phyloP scores from a whole-genome alignment of 1,140 invertebrate species.

The Bacillus rossius region DNA sequence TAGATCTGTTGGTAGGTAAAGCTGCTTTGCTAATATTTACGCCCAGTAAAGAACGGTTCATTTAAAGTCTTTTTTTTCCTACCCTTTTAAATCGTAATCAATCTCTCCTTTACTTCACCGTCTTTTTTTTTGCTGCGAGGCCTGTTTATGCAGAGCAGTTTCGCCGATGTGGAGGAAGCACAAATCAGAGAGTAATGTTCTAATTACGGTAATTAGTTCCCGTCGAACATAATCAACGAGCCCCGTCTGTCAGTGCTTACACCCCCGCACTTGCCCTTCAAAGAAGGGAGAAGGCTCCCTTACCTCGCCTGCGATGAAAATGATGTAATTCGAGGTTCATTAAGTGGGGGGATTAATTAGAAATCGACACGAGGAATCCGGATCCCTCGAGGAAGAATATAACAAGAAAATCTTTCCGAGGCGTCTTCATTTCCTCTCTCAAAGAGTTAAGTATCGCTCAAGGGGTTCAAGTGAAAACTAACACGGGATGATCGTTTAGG shows the following conservation, averaged over 20 bases:
- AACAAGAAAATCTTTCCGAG: conserved; percentile 1
- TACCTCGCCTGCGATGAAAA: neutral
- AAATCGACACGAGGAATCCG: neutral
- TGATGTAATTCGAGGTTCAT: conserved; percentile 7
- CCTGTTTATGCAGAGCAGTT: too few relatives aligned
- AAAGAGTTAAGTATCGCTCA: neutral
- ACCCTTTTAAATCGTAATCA: too few relatives aligned
- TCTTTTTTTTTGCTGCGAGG: too few relatives aligned
- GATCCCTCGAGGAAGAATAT: neutral
- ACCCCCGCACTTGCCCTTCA: neutral
- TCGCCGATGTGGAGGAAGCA: too few relatives aligned
- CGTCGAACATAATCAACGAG: conserved; percentile 2
- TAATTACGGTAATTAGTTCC: conserved; percentile 4
- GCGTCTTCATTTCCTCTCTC: neutral
- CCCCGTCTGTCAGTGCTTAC: neutral
- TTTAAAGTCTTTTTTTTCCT: too few relatives aligned
- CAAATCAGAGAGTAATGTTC: neutral
- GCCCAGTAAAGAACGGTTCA: too few relatives aligned
- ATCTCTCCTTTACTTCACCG: too few relatives aligned
- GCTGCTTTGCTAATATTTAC: too few relatives aligned
- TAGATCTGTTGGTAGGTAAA: too few relatives aligned
- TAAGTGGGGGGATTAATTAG: conserved; percentile 3
- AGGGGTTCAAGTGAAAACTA: neutral
- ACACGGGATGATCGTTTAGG: too few relatives aligned
- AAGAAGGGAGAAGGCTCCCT: neutral